Conservation (phyloP, 2,888 invertebrate genomes). For the Altica lythri region DNA sequence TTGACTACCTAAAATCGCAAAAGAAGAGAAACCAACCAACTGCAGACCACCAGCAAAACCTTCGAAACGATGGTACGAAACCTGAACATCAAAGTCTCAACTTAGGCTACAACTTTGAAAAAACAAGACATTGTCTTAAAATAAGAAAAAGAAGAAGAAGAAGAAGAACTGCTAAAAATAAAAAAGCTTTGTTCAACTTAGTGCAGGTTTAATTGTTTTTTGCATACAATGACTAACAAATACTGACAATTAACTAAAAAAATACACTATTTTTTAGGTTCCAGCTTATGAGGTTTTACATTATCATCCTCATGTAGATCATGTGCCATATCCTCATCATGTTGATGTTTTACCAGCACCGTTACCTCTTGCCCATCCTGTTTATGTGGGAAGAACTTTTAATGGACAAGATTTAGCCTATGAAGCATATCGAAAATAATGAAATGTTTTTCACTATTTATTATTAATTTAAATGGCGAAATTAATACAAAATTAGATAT, state of each 20-base stretch:
- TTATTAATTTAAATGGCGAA: constrained; percentile 20
- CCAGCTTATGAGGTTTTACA: constrained; percentile 88
- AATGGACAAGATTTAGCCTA: constrained; percentile 29
- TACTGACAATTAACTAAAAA: neutral
- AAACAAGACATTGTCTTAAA: too few species aligned
- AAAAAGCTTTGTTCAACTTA: neutral
- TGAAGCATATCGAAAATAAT: constrained; percentile 9
- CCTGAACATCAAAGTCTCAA: too few species aligned
- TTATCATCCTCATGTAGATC: constrained; percentile 73
- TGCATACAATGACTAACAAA: too few species aligned
- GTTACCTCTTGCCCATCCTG: constrained; percentile 24
- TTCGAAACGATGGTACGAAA: too few species aligned
- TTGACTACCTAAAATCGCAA: too few species aligned
- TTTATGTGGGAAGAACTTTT: constrained; percentile 25
- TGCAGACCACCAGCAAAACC: too few species aligned
- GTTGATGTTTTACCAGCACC: constrained; percentile 26
- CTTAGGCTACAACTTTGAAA: too few species aligned
- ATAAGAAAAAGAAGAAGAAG: neutral
- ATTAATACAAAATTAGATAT: too few species aligned
- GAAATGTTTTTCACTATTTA: constrained; percentile 19
- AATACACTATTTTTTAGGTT: constrained; percentile 52
- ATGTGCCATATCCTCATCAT: constrained; percentile 35
- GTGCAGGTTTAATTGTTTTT: neutral
- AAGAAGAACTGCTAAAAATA: neutral
- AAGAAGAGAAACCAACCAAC: too few species aligned